These are phyloP conservation scores for Myioborus melanocephalus DNA, from an alignment of 2,797 vertebrate genomes.

Conservation along the genomic window DNA sequence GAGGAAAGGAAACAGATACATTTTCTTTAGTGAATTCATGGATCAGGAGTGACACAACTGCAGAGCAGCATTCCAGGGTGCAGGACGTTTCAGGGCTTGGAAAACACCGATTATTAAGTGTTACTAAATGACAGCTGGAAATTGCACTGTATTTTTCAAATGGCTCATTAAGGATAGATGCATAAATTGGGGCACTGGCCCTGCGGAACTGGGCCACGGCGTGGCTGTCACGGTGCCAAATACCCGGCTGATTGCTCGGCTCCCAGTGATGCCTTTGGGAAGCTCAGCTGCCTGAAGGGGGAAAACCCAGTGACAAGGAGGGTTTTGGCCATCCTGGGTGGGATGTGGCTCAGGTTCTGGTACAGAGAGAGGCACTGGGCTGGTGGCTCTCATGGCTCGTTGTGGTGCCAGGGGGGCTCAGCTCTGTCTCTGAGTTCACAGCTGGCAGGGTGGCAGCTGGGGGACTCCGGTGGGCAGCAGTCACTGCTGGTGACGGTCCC, in stretches of 20 bases:
- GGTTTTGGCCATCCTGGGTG: fast-evolving
- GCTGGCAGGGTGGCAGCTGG: neutral
- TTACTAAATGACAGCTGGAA: conserved; percentile 52
- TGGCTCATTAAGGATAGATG: conserved; percentile 53
- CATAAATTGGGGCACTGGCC: conserved; percentile 51
- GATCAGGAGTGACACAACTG: conserved; percentile 9
- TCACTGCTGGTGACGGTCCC: neutral
- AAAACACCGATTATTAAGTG: conserved; percentile 60
- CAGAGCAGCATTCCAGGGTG: conserved; percentile 49
- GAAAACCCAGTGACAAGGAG: neutral
- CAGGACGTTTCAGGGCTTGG: conserved; percentile 55
- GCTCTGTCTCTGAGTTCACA: fast-evolving
- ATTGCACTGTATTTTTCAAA: conserved; percentile 57
- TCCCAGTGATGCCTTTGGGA: neutral
- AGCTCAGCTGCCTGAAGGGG: neutral
- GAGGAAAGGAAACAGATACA: conserved; percentile 1
- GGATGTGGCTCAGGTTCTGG: neutral
- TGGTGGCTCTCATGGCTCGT: fast-evolving
- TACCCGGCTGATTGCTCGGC: neutral
- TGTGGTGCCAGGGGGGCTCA: no score
- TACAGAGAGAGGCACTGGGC: neutral
- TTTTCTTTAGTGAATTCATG: neutral
- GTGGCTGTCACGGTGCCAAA: neutral
- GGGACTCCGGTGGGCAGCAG: neutral
- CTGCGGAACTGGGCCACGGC: neutral